phyloP scores from a whole-genome alignment of 2,113 vertebrate species.

The Macaca mulatta region DNA sequence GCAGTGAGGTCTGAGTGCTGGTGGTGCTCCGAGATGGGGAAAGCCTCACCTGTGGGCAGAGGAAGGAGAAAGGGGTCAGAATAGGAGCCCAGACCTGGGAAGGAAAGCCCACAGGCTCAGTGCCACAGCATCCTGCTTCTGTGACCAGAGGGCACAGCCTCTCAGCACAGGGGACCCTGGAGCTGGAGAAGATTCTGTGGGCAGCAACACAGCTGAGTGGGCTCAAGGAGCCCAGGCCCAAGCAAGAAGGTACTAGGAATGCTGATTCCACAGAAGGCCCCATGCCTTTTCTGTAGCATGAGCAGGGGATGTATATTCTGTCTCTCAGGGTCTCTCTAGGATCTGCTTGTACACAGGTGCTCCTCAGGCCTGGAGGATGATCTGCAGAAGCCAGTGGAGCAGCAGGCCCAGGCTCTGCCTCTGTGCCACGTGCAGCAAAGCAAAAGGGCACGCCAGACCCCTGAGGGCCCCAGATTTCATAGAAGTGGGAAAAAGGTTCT shows the following conservation, averaged over 20 bases:
- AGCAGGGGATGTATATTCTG: background rate
- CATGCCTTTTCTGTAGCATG: background rate
- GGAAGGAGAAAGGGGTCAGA: conserved; percentile 67
- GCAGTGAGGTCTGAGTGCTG: conserved; percentile 96
- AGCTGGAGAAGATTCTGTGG: background rate
- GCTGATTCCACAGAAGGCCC: background rate
- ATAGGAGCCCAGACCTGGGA: background rate
- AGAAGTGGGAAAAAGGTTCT: background rate
- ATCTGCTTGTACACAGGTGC: background rate
- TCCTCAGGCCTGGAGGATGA: background rate
- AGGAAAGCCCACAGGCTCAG: background rate
- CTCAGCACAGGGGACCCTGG: background rate
- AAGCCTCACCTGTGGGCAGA: conserved; percentile 89
- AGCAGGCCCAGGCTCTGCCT: background rate
- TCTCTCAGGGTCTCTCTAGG: background rate
- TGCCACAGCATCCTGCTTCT: conserved; percentile 7
- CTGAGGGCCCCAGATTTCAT: background rate
- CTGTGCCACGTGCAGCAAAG: background rate
- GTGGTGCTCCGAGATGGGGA: conserved; percentile 94
- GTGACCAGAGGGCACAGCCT: conserved; percentile 8
- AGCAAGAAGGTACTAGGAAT: background rate
- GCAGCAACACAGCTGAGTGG: background rate
- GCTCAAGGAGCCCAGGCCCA: background rate
- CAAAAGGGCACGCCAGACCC: background rate
- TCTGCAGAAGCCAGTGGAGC: background rate